phyloP scores from a whole-genome alignment of 2,888 invertebrate genomes.

The Ditula angustiorana region DNA sequence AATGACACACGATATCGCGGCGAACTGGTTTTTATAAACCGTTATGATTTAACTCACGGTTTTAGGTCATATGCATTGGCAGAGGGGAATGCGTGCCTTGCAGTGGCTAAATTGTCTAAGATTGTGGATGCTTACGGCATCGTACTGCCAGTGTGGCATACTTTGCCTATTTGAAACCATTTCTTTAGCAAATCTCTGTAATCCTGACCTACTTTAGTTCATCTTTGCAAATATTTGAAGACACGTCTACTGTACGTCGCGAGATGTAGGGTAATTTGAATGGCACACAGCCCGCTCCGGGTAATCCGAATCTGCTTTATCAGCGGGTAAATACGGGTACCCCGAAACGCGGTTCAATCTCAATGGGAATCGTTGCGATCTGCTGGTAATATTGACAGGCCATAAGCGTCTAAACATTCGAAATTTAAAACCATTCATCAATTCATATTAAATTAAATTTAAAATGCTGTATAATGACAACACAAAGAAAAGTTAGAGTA shows the following conservation, averaged over 20 bases:
- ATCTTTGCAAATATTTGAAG: background rate
- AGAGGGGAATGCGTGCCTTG: too few relatives aligned
- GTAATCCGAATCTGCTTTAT: background rate
- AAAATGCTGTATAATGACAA: too few relatives aligned
- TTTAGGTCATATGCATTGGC: too few relatives aligned
- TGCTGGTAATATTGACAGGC: background rate
- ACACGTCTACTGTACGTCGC: background rate
- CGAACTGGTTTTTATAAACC: too few relatives aligned
- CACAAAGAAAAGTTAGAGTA: too few relatives aligned
- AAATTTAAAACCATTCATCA: background rate
- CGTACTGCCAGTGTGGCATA: background rate
- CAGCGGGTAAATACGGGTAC: background rate
- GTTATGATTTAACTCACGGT: too few relatives aligned
- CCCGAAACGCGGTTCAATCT: background rate
- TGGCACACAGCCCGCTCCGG: background rate
- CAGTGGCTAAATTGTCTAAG: too few relatives aligned
- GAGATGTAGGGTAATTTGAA: background rate
- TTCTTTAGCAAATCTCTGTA: background rate
- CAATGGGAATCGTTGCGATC: background rate
- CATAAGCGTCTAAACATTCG: background rate
- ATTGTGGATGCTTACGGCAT: too few relatives aligned
- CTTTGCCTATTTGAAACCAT: background rate
- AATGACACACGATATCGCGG: too few relatives aligned
- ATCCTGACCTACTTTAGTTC: background rate
- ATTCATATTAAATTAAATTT: too few relatives aligned